These are phyloP conservation scores for Drosophila novamexicana DNA, from an alignment of 1,140 invertebrate species.

Conservation along the genomic window DNA sequence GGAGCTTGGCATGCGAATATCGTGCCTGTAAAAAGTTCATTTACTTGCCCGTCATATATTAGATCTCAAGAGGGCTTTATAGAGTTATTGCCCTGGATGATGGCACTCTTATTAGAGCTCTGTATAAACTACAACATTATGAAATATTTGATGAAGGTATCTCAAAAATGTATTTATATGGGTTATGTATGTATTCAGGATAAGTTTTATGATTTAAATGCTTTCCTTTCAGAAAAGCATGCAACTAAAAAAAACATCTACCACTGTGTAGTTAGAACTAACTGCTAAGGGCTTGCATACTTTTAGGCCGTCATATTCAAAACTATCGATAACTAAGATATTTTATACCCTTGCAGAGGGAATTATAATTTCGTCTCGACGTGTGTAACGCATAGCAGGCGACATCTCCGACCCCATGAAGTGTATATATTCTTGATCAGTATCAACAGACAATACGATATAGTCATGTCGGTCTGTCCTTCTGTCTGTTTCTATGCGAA, in stretches of 20 bases:
- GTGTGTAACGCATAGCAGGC: too few species aligned
- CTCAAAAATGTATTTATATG: too few species aligned
- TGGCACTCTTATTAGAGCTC: background rate
- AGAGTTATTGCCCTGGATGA: slow-evolving; percentile 38
- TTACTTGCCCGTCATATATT: slow-evolving; percentile 30
- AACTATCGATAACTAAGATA: background rate
- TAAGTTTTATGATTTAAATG: background rate
- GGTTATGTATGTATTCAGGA: too few species aligned
- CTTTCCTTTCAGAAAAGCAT: background rate
- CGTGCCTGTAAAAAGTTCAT: slow-evolving; percentile 46
- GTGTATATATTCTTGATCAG: too few species aligned
- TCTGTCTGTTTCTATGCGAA: too few species aligned
- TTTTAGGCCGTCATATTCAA: background rate
- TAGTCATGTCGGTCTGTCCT: too few species aligned
- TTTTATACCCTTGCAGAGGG: too few species aligned
- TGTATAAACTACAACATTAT: background rate
- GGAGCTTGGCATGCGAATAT: slow-evolving; percentile 31
- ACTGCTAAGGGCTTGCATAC: slow-evolving; percentile 3
- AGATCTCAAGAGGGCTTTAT: slow-evolving; percentile 41
- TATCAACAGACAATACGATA: too few species aligned
- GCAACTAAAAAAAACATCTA: background rate
- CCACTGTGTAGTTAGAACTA: too few species aligned
- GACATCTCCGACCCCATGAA: too few species aligned
- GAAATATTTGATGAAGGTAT: background rate
- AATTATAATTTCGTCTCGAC: too few species aligned